Conservation (phyloP, 2,113 vertebrate species). For the Aythya baeri region DNA sequence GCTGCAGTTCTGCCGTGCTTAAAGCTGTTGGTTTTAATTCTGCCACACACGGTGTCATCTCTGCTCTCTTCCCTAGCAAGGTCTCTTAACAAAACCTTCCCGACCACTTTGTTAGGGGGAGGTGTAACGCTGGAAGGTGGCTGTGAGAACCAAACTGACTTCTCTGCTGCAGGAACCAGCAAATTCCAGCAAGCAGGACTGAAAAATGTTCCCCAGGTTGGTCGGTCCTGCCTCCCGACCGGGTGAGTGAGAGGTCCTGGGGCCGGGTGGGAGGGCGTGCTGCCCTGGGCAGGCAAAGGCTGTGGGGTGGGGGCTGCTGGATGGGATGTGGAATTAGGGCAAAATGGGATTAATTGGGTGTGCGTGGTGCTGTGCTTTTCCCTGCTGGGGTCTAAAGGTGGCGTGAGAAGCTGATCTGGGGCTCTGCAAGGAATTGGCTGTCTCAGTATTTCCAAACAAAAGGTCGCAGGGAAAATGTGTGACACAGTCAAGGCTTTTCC, state of each 20-base stretch:
- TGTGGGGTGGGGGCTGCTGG: fast-evolving
- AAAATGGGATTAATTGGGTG: background rate
- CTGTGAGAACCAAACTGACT: background rate
- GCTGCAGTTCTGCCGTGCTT: background rate
- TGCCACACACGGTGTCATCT: background rate
- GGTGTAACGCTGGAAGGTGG: background rate
- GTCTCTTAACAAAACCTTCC: background rate
- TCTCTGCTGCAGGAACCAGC: background rate
- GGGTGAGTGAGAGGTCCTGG: background rate
- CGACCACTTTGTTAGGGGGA: background rate
- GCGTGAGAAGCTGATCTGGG: background rate
- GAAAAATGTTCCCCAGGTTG: fast-evolving
- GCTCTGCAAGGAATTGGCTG: background rate
- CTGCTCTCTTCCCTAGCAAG: background rate
- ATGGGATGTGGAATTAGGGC: background rate
- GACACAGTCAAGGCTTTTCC: background rate
- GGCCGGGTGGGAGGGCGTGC: fast-evolving
- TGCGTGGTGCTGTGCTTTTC: background rate
- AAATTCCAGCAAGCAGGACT: background rate
- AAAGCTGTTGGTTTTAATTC: background rate
- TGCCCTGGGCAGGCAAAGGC: background rate
- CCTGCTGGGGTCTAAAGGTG: background rate
- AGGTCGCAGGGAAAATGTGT: background rate
- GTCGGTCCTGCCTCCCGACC: background rate
- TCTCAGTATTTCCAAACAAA: background rate